These are phyloP conservation scores for Pelobates fuscus DNA, from an alignment of 2,113 vertebrate genomes.

Conservation along the genomic window DNA sequence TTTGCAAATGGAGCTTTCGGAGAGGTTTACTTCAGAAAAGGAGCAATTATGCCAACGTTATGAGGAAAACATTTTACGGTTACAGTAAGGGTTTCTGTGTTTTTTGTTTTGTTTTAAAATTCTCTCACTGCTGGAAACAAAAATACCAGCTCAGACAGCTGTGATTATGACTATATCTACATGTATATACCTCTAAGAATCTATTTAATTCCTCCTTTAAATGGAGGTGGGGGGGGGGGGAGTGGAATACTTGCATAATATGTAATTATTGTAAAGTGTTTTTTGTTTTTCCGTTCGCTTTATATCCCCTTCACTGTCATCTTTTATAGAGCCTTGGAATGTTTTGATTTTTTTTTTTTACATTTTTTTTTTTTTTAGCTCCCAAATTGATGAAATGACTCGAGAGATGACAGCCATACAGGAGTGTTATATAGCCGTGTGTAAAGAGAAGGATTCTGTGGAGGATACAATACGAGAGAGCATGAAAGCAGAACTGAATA, in stretches of 20 bases:
- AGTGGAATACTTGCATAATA: no score
- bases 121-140: no score
- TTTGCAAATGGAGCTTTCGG: conserved; percentile 74
- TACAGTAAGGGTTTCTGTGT: conserved; percentile 72
- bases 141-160: no score
- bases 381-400: conserved; percentile 73
- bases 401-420: conserved; percentile 81
- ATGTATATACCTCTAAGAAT: no score
- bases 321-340: no score
- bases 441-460: conserved; percentile 83
- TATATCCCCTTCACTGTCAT: no score
- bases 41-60: conserved; percentile 72
- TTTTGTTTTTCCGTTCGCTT: no score
- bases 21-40: conserved; percentile 71
- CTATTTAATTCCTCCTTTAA: no score
- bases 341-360: no score
- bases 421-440: conserved; percentile 89
- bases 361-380: conserved; percentile 8
- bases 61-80: conserved; percentile 68
- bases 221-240: no score
- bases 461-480: conserved; percentile 67
- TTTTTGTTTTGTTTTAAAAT: not conserved
- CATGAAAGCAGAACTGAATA: conserved; percentile 65
- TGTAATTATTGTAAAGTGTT: no score
- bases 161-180: no score